These are phyloP conservation scores for Pomacea canaliculata DNA, from an alignment of 2,888 invertebrate species.

Conservation along the genomic window DNA sequence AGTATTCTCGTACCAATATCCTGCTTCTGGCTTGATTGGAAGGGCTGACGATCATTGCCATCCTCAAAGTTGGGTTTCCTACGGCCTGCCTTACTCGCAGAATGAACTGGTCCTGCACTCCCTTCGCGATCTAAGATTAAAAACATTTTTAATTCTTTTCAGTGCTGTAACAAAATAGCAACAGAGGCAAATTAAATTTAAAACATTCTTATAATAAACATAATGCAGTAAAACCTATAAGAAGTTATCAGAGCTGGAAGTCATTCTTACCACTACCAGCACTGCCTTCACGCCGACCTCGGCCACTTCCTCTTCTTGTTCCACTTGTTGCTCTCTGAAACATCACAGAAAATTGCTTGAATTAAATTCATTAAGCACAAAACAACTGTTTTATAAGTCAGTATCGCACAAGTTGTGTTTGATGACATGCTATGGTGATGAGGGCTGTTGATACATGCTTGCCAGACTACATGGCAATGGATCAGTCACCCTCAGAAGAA, in stretches of 20 bases:
- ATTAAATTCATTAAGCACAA: too few species aligned
- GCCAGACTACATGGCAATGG: too few species aligned
- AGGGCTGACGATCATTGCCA: slow-evolving; percentile 52
- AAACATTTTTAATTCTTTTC: background rate
- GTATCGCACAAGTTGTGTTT: too few species aligned
- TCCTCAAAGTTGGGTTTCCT: slow-evolving; percentile 52
- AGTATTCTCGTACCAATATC: slow-evolving; percentile 51
- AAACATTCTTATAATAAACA: background rate
- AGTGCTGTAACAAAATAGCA: too few species aligned
- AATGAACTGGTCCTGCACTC: slow-evolving; percentile 43
- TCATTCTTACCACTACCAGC: slow-evolving; percentile 53
- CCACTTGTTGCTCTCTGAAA: slow-evolving; percentile 65
- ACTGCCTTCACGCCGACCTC: slow-evolving; percentile 47
- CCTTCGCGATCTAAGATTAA: slow-evolving; percentile 46
- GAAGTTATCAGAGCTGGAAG: background rate
- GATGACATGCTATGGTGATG: too few species aligned
- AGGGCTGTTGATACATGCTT: too few species aligned
- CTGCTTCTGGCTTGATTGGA: slow-evolving; percentile 50
- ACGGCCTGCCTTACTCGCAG: slow-evolving; percentile 31
- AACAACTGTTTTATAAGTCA: too few species aligned
- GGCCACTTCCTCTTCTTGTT: slow-evolving; percentile 63
- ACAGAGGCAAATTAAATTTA: too few species aligned
- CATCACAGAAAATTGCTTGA: background rate
- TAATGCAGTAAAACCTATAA: background rate
- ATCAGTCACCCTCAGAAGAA: too few species aligned